These are phyloP conservation scores for Tychaedon coryphoeus DNA, from an alignment of 2,113 vertebrate genomes.

Conservation along the genomic window DNA sequence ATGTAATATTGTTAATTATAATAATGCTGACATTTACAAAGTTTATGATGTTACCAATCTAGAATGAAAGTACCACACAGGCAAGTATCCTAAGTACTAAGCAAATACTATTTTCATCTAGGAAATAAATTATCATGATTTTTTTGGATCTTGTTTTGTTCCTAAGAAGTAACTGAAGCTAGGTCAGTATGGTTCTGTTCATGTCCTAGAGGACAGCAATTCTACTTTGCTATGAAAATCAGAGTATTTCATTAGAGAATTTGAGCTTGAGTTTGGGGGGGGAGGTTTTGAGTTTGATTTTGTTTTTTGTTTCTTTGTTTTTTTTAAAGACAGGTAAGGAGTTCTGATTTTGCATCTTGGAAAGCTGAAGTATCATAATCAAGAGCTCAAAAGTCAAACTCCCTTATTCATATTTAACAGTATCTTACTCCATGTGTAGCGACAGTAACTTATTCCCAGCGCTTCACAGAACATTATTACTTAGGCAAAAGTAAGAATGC, in stretches of 20 bases:
- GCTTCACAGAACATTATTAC: neutral
- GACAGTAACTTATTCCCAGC: neutral
- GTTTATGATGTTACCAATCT: neutral
- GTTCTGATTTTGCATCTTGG: neutral
- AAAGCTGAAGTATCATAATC: neutral
- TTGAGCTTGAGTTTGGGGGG: rapidly evolving
- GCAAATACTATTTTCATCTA: neutral
- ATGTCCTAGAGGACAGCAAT: neutral
- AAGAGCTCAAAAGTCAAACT: neutral
- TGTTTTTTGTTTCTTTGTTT: neutral
- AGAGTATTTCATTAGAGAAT: neutral
- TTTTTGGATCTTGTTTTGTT: neutral
- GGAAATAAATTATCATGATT: neutral
- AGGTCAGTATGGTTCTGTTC: neutral
- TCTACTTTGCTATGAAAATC: neutral
- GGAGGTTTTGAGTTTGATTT: rapidly evolving
- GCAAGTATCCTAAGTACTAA: neutral
- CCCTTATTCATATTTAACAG: neutral
- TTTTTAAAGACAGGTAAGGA: neutral
- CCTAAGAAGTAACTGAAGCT: neutral
- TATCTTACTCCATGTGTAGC: neutral
- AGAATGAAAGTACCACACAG: neutral
- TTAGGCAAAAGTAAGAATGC: neutral
- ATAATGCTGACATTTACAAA: neutral
- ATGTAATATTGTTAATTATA: neutral